Evolutionary conservation across 2,888 invertebrate species (phyloP), one percentile per base, ranked within the genome.

Genomic region (Stegana nigrithorax): DNA sequence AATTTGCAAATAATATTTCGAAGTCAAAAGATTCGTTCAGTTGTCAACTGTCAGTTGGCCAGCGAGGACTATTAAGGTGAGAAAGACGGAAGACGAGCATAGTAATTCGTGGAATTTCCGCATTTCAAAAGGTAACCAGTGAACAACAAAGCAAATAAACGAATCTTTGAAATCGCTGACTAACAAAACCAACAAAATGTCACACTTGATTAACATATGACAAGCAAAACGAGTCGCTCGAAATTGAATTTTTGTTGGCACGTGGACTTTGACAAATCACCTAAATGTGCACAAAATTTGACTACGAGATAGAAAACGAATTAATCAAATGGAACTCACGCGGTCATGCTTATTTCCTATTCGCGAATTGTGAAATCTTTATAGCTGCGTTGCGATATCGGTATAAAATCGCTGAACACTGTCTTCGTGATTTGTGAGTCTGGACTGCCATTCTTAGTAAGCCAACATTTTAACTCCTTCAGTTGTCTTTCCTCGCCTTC

Each of bases 391-490:
- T 42, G 21, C 4, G 42, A 29, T 29, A 92, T 88, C 62, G 87
- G 86, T 68, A 87, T 88, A 71, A 89, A 88, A 74, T 92, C 90
- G 17, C 85, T 87, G 81, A 93, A 93, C 67, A 89, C 89, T 0
- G 89, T 89, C 78, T 89, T 91, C 1, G 91, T 91, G 71, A 93
- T 92, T 69, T 84, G 85, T 39, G 92, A 92, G 72, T 88, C 87
- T 0, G 93, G 92, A 82, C 93, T 93, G 50, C 93, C 93, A 7
- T 87, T 89, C 8, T 85, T 86, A 72, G 88, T 87, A 59, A 93
- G 60, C 75, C 73, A 78, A 17, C 66, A 53, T 61, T 72, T 70
- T 90, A 90, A 90, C 81, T 87, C 84, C 23, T 86, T 83, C 57
- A 90, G 73, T 76, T 87, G 87, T 0, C 72, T 62, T 61, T 81